Base-by-base conservation (phyloP, 2,797 vertebrate genomes). In the Choloepus didactylus region DNA sequence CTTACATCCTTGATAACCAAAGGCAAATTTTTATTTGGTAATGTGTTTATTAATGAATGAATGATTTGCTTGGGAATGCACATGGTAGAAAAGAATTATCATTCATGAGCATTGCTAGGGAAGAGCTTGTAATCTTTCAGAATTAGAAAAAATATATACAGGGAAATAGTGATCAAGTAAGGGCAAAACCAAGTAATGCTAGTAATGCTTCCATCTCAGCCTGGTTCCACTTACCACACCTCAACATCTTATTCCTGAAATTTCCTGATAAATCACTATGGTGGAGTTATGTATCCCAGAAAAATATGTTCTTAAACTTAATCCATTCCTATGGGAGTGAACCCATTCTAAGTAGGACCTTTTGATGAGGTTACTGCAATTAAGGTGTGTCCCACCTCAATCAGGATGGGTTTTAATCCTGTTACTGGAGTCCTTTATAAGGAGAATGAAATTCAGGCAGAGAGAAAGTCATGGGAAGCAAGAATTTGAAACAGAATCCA, bases 41-140 rank as follows among this genome's bases (percentile, higher is more conserved):
- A 75, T 66, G 38, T 64, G 8, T 87, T 87, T 94, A n/a, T 9
- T 90, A 56, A 59, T 51, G 76, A 70, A 80, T 73, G 54, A 82
- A 72, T 56, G 41, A 35, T 2, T 94, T 82, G 8, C 23, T 44
- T 73, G 21, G 35, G 18, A 69, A 54, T 56, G 14, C 15, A 67
- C 38, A 70, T 38, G 19, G 72, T 75, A 70, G 18, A 64, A 44
- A n/a, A 80, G 15, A 83, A 72, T 75, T 31, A 64, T 73, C 27
- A 18, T 19, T 10, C 9, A 56, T 31, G 6, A 83, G 54, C 35
- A 23, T 92, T 69, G 23, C 38, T 70, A 23, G 10, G 59, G 29
- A 87, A 83, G 41, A 35, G 4, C n/a, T 62, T 73, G 75, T 6
- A 82, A 49, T 41, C 44, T 73, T 75, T 31, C 1, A 80, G 27